A percentile compares a stretch with the other conserved stretches of the same genome.
Evolutionary conservation across 1,140 invertebrate species (phyloP).

Genomic region (Drosophila erecta): DNA sequence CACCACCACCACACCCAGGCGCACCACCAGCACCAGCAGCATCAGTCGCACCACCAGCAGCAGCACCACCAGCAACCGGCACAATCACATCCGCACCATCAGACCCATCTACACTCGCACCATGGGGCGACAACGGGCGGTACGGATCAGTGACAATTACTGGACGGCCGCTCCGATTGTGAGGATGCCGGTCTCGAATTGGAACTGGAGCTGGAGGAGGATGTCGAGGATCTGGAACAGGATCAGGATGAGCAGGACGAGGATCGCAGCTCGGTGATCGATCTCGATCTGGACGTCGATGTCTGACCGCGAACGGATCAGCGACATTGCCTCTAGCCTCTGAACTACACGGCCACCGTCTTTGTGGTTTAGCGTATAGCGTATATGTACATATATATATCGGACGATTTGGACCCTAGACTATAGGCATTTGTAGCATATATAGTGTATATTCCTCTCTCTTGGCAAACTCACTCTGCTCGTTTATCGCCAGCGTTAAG

Average conservation of each 20-base stretch:
- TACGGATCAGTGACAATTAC: conserved; percentile 84
- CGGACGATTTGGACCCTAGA: conserved; percentile 27
- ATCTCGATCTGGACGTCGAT: conserved; percentile 81
- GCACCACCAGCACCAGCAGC: conserved; percentile 47
- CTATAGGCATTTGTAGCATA: conserved; percentile 33
- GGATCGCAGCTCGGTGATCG: conserved; percentile 79
- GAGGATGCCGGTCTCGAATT: conserved; percentile 65
- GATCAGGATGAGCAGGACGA: conserved; percentile 56
- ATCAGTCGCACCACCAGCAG: conserved; percentile 14
- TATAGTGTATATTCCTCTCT: background rate
- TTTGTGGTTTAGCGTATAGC: conserved; percentile 19
- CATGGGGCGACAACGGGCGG: conserved; percentile 32
- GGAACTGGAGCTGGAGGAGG: conserved; percentile 47
- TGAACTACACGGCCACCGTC: conserved; percentile 5
- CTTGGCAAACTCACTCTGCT: background rate
- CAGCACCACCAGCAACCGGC: conserved; percentile 33
- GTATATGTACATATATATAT: background rate
- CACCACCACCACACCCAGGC: conserved; percentile 55
- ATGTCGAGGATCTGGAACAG: conserved; percentile 46
- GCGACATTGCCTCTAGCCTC: conserved; percentile 62
- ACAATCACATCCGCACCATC: conserved; percentile 36
- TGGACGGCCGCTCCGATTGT: conserved; percentile 76
- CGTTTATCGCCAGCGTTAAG: background rate
- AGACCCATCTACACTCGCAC: conserved; percentile 40
- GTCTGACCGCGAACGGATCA: conserved; percentile 76